phyloP scores from a whole-genome alignment of 2,888 invertebrate genomes.

The Agrotis ipsilon region DNA sequence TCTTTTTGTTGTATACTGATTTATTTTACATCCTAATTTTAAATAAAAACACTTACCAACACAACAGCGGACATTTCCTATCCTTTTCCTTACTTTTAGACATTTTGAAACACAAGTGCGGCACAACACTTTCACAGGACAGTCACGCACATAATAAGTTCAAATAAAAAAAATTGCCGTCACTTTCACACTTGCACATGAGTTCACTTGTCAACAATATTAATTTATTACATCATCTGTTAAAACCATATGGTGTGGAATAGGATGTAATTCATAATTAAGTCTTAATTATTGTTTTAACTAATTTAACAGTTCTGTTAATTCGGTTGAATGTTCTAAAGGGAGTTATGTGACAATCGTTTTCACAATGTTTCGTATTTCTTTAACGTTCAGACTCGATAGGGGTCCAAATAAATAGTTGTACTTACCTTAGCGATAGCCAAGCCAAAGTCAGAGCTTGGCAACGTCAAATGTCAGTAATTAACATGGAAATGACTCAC shows the following conservation, averaged over 20 bases:
- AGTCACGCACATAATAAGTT: background rate
- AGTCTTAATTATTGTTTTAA: conserved; percentile 26
- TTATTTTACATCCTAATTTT: too few species aligned
- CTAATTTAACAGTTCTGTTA: conserved; percentile 30
- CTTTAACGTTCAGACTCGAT: too few species aligned
- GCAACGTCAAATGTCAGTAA: too few species aligned
- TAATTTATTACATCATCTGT: conserved; percentile 30
- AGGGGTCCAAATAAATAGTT: too few species aligned
- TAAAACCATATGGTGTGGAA: conserved; percentile 23
- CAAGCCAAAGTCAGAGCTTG: too few species aligned
- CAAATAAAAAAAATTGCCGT: background rate
- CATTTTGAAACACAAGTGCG: conserved; percentile 64
- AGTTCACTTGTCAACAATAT: conserved; percentile 11
- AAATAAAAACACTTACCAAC: conserved; percentile 76
- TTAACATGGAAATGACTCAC: too few species aligned
- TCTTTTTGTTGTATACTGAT: too few species aligned
- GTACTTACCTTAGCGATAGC: too few species aligned
- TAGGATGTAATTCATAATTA: conserved; percentile 28
- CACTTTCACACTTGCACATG: conserved; percentile 40
- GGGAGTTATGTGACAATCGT: background rate
- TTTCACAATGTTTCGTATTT: too few species aligned
- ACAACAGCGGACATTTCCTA: conserved; percentile 70
- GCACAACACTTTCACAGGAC: conserved; percentile 22
- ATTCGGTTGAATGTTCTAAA: conserved; percentile 22
- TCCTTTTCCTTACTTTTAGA: conserved; percentile 69